phyloP scores from a whole-genome alignment of 2,888 invertebrate species.

The Cheilosia variabilis region DNA sequence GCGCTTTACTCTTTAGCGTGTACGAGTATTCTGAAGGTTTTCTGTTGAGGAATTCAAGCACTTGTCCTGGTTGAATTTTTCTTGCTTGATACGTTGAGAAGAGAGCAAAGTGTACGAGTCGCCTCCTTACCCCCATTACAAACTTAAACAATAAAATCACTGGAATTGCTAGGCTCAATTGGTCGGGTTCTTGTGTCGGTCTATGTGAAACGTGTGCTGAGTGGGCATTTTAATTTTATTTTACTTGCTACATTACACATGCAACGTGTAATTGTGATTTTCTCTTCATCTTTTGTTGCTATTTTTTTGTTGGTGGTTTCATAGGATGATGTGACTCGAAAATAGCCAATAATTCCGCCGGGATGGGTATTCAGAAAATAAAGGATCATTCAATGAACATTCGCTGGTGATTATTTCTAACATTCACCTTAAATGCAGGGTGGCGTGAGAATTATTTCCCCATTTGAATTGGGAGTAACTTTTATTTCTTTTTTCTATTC shows the following conservation, averaged over 20 bases:
- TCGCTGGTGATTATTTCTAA: no score
- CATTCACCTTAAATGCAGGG: no score
- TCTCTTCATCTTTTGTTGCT: constrained; percentile 9
- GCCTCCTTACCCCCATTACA: constrained; percentile 30
- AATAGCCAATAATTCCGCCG: no score
- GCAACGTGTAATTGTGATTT: constrained; percentile 55
- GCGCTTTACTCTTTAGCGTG: constrained; percentile 12
- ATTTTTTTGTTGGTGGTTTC: not conserved
- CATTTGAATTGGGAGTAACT: no score
- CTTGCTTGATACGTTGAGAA: constrained; percentile 5
- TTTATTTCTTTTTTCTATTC: no score
- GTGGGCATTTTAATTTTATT: no score
- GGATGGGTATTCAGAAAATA: no score
- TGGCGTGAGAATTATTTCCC: no score
- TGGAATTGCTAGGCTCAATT: constrained; percentile 46
- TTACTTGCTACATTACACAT: constrained; percentile 18
- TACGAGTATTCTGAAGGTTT: constrained; percentile 39
- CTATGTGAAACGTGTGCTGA: constrained; percentile 47
- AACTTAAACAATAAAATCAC: constrained; percentile 67
- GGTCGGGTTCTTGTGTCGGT: constrained; percentile 37
- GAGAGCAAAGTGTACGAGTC: not conserved
- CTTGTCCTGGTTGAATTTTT: constrained; percentile 34
- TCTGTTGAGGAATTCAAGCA: constrained; percentile 47
- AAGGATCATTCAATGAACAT: no score
- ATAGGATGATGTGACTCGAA: no score